Conservation (phyloP, 1,140 invertebrate genomes). For the Drosophila cardini region DNA sequence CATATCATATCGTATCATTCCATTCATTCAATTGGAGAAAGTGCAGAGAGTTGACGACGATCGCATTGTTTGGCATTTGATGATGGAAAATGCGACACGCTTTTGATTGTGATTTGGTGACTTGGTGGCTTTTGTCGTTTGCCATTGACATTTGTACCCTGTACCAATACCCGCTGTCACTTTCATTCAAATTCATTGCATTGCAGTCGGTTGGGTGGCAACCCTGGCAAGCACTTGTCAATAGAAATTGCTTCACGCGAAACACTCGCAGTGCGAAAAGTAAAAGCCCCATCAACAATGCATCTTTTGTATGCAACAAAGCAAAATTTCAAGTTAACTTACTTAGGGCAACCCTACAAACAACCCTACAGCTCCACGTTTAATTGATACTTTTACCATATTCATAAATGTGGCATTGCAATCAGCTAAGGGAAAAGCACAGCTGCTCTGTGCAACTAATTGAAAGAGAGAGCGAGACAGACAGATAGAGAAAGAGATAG, state of each 20-base stretch:
- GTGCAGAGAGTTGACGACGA: constrained; percentile 51
- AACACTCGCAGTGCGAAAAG: constrained; percentile 52
- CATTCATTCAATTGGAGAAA: constrained; percentile 70
- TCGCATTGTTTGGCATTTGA: constrained; percentile 64
- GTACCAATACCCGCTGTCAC: constrained; percentile 44
- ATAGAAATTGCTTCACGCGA: constrained; percentile 26
- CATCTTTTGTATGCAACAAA: constrained; percentile 46
- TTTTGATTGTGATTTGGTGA: constrained; percentile 50
- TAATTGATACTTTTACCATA: constrained; percentile 79
- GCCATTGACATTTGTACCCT: constrained; percentile 64
- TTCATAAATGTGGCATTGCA: constrained; percentile 27
- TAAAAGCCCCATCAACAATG: constrained; percentile 49
- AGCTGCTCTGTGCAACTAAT: constrained; percentile 52
- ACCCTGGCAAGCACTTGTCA: constrained; percentile 29
- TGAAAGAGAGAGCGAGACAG: constrained; percentile 63
- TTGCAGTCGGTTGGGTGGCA: constrained; percentile 21
- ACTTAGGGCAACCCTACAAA: constrained; percentile 12
- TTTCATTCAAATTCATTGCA: constrained; percentile 76
- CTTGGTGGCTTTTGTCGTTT: constrained; percentile 31
- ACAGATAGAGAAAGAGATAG: background rate
- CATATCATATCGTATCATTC: constrained; percentile 30
- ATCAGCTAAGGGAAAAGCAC: constrained; percentile 56
- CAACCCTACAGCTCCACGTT: constrained; percentile 18
- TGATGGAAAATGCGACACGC: constrained; percentile 76
- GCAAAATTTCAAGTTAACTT: constrained; percentile 43